A percentile compares a stretch with the other conserved stretches of the same genome.
Evolutionary conservation across 2,888 invertebrate species (phyloP).

Genomic region (Operophtera brumata): DNA sequence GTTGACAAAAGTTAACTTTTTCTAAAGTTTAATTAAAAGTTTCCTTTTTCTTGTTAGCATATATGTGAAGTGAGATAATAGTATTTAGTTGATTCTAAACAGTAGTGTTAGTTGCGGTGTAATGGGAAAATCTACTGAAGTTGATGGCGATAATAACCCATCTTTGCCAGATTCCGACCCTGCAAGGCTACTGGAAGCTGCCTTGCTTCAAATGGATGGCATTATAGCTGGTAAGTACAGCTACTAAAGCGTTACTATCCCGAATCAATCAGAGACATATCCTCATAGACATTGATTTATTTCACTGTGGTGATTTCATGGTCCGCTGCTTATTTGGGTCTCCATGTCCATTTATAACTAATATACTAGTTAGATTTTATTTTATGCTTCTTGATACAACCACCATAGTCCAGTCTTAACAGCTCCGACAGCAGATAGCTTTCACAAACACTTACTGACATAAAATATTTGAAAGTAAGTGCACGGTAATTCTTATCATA

Average conservation of each 20-base stretch:
- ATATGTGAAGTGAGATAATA: conserved; percentile 21
- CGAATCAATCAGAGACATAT: background rate
- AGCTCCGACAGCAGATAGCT: background rate
- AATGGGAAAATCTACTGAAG: conserved; percentile 73
- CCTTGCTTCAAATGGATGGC: conserved; percentile 93
- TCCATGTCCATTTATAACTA: conserved; percentile 40
- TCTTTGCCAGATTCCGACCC: conserved; percentile 88
- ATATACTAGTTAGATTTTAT: conserved; percentile 12
- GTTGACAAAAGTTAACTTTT: conserved; percentile 65
- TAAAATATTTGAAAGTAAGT: background rate
- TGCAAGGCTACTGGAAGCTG: conserved; percentile 91
- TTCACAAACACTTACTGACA: background rate
- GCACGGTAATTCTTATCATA: background rate
- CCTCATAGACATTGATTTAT: conserved; percentile 13
- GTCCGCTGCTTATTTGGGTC: conserved; percentile 52
- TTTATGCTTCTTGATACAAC: background rate
- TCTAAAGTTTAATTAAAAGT: conserved; percentile 32
- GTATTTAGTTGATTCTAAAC: conserved; percentile 13
- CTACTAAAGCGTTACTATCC: background rate
- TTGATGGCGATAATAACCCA: conserved; percentile 77
- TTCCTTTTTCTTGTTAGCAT: conserved; percentile 22
- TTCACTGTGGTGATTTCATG: conserved; percentile 40
- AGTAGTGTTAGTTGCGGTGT: conserved; percentile 40
- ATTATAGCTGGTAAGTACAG: conserved; percentile 87
- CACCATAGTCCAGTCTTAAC: background rate